phyloP scores from a whole-genome alignment of 2,888 invertebrate genomes.

The Mythimna ferrago region DNA sequence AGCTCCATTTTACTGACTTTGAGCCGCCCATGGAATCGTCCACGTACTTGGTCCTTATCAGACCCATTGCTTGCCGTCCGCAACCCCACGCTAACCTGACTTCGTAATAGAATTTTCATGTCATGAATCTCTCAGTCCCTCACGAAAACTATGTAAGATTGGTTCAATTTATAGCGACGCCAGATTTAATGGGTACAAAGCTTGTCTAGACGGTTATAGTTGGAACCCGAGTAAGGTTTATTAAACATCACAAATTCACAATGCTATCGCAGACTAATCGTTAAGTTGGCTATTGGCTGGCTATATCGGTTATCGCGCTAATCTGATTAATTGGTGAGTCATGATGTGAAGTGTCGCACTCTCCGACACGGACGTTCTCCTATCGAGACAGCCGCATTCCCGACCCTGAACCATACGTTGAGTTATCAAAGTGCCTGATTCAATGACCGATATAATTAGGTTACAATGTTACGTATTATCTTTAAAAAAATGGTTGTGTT shows the following conservation, averaged over 20 bases:
- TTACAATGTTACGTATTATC: constrained; percentile 10
- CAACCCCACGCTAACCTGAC: too few species aligned
- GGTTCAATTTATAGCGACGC: constrained; percentile 29
- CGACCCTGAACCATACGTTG: constrained; percentile 74
- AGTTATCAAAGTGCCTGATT: constrained; percentile 63
- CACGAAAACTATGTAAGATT: constrained; percentile 15
- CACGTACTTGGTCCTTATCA: too few species aligned
- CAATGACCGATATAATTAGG: constrained; percentile 49
- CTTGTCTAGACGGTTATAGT: constrained; percentile 54
- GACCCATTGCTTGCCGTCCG: too few species aligned
- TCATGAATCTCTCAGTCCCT: constrained; percentile 17
- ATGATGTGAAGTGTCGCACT: constrained; percentile 70
- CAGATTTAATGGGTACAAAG: constrained; percentile 42
- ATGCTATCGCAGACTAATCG: constrained; percentile 62
- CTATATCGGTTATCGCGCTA: constrained; percentile 82
- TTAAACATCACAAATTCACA: constrained; percentile 57
- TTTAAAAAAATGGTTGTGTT: not conserved
- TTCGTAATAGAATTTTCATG: constrained; percentile 35
- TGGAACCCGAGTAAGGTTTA: constrained; percentile 51
- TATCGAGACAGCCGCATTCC: constrained; percentile 69
- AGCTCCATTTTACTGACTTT: too few species aligned
- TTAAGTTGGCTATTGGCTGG: constrained; percentile 68
- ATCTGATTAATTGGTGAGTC: constrained; percentile 87
- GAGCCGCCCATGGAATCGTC: too few species aligned
- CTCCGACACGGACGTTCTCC: constrained; percentile 65